These are phyloP conservation scores for Hybos culiciformis DNA, from an alignment of 2,888 invertebrate genomes.

Conservation along the genomic window DNA sequence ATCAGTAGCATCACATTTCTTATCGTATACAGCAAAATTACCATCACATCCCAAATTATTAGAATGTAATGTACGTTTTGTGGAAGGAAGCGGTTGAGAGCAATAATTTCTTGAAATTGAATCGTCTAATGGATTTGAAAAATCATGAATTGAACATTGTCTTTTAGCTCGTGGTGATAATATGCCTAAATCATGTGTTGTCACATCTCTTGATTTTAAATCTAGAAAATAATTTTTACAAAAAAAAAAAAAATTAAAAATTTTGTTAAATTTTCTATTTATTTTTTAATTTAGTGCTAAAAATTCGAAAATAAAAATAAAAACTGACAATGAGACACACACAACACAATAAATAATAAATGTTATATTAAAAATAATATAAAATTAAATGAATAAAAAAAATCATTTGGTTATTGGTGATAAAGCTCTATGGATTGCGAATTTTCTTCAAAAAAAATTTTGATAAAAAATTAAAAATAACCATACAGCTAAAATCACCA, in stretches of 20 bases:
- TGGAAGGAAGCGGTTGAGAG: slow-evolving; percentile 34
- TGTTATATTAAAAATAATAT: slow-evolving; percentile 1
- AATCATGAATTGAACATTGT: slow-evolving; percentile 27
- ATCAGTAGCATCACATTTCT: background rate
- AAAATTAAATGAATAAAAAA: slow-evolving; percentile 16
- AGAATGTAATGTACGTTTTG: slow-evolving; percentile 18
- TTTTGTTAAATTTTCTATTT: background rate
- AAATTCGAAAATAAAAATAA: slow-evolving; percentile 1
- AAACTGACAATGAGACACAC: slow-evolving; percentile 5
- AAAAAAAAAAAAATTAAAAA: background rate
- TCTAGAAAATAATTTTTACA: background rate
- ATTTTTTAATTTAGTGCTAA: background rate
- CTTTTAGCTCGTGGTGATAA: slow-evolving; percentile 33
- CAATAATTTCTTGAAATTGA: slow-evolving; percentile 33
- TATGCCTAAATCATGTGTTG: slow-evolving; percentile 29
- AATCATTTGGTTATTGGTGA: slow-evolving; percentile 51
- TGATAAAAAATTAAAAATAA: slow-evolving; percentile 22
- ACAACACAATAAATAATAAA: background rate
- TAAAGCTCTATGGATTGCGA: slow-evolving; percentile 53
- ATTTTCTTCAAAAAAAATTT: too few relatives aligned
- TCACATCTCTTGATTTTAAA: slow-evolving; percentile 21
- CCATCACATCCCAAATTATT: slow-evolving; percentile 7
- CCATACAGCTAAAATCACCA: slow-evolving; percentile 65
- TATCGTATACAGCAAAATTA: slow-evolving; percentile 3
- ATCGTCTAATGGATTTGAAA: slow-evolving; percentile 28